A percentile compares a stretch with the other conserved stretches of the same genome.
Conservation (phyloP, 2,113 vertebrate species). For the Menidia beryllina region DNA sequence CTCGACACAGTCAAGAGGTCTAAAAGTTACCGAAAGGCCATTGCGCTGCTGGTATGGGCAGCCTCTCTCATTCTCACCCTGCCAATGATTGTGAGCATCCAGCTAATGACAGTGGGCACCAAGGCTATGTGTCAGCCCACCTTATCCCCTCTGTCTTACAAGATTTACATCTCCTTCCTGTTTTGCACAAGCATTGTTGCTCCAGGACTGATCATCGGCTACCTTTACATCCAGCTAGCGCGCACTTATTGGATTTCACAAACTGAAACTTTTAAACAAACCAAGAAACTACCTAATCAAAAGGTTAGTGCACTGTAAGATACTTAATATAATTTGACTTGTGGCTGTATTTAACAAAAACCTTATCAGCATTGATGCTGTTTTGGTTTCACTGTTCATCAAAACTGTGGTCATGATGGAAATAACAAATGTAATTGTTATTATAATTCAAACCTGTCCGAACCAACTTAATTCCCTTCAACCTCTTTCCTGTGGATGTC, state of each 20-base stretch:
- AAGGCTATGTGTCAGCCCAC: constrained; percentile 89
- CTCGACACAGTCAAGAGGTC: constrained; percentile 91
- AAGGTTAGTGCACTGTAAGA: constrained; percentile 67
- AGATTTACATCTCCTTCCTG: constrained; percentile 88
- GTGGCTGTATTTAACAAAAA: no score
- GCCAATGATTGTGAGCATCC: constrained; percentile 90
- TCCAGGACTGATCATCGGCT: constrained; percentile 90
- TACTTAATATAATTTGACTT: background rate
- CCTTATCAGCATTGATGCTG: no score
- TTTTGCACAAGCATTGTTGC: constrained; percentile 94
- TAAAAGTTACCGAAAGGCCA: constrained; percentile 91
- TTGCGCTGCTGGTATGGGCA: constrained; percentile 87
- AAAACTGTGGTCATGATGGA: no score
- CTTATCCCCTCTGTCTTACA: constrained; percentile 86
- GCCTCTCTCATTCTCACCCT: constrained; percentile 88
- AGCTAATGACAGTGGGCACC: constrained; percentile 82
- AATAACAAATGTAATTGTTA: no score
- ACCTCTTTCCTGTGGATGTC: no score
- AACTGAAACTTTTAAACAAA: constrained; percentile 91
- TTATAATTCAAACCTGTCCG: no score
- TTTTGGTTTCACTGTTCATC: no score
- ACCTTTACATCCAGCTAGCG: constrained; percentile 89
- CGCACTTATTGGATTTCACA: constrained; percentile 92
- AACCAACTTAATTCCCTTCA: no score
- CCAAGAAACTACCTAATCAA: constrained; percentile 87